Conservation (phyloP, 2,113 vertebrate species). For the Trogon melanurus region DNA sequence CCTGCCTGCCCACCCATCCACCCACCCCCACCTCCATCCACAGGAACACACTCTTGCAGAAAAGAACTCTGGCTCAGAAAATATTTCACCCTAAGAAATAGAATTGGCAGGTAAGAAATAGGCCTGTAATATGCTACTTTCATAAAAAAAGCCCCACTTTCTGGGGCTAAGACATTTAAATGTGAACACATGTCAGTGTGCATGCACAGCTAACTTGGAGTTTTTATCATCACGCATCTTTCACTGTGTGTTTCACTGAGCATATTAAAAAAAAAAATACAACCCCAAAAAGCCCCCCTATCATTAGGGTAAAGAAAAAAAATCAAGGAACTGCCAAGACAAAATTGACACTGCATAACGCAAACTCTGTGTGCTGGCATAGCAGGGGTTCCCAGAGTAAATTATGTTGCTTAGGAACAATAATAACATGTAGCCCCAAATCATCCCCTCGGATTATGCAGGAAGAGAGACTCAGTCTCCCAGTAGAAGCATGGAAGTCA, state of each 20-base stretch:
- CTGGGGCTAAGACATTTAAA: constrained; percentile 38
- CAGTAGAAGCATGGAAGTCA: not conserved
- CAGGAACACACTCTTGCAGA: constrained; percentile 15
- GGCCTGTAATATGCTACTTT: not conserved
- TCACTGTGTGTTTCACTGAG: not conserved
- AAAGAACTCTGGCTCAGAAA: constrained; percentile 4
- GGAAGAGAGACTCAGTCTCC: not conserved
- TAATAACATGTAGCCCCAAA: not conserved
- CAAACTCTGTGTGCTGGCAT: not conserved
- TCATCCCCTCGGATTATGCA: not conserved
- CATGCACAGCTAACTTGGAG: not conserved
- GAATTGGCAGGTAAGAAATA: constrained; percentile 56
- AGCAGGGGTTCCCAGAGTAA: not conserved
- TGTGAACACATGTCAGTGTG: not conserved
- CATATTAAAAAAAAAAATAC: not conserved
- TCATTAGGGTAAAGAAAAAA: constrained; percentile 26
- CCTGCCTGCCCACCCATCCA: not conserved
- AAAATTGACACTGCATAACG: not conserved
- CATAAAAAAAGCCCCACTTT: not conserved
- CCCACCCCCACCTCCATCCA: not conserved
- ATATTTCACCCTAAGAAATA: not conserved
- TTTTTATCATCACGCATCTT: not conserved
- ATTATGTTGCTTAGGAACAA: constrained; percentile 52
- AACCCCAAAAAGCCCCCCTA: not conserved
- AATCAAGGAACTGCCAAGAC: constrained; percentile 16